Conservation (phyloP, 2,888 invertebrate species). For the Himalopsyche tibetana region DNA sequence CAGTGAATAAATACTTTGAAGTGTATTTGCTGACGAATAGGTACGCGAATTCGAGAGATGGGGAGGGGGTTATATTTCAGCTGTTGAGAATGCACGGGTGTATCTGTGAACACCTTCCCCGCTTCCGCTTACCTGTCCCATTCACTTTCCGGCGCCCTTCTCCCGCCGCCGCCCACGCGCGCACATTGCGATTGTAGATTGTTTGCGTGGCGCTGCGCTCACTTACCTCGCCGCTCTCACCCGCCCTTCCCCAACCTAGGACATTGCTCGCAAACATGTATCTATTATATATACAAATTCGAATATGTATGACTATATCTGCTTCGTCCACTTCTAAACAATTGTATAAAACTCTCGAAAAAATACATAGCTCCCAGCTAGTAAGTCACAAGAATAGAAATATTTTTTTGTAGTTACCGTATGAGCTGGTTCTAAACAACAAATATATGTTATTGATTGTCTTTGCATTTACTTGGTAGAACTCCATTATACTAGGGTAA, state of each 20-base stretch:
- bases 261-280: background rate
- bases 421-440: too few species aligned
- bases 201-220: constrained; percentile 2
- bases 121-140: constrained; percentile 4
- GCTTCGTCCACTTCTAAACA: too few species aligned
- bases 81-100: background rate
- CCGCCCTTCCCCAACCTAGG: background rate
- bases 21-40: too few species aligned
- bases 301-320: too few species aligned
- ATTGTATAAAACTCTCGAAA: too few species aligned
- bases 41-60: background rate
- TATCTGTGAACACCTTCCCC: background rate
- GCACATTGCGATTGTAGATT: constrained; percentile 16
- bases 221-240: background rate
- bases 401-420: too few species aligned
- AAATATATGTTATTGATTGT: too few species aligned
- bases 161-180: background rate
- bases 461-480: too few species aligned
- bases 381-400: too few species aligned
- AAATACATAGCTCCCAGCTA: too few species aligned
- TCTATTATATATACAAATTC: background rate
- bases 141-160: constrained; percentile 34
- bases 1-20: too few species aligned
- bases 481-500: too few species aligned
- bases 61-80: background rate